Base-by-base conservation (phyloP, 1,140 invertebrate species). In the Zophobas atratus region DNA sequence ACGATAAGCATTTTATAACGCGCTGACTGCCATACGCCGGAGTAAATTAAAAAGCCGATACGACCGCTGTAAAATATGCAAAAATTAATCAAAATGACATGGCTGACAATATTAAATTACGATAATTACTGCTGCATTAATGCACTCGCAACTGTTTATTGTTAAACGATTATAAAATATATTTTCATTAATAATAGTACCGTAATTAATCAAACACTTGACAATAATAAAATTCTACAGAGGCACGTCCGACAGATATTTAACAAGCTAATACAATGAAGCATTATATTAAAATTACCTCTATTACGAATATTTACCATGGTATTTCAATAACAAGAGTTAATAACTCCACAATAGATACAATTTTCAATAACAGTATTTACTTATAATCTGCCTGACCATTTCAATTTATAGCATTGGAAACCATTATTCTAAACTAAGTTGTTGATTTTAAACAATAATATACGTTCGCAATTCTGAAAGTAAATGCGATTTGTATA, bases 21-120 rank as follows among this genome's bases (percentile, higher is more conserved):
- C 20, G 20, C 20, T 20, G 20, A 20, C 20, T 20, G 20, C 20
- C 20, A 20, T 20, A 20, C 20, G 20, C 20, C 20, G 20, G 20
- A 20, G 20, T 20, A 20, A 20, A 20, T 20, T 20, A 20, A 20
- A 20, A 20, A 20, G 20, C 20, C 20, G 20, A 20, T 20, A 20
- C 20, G 20, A 20, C 20, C 20, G 20, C 20, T 20, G 20, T 20
- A 20, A 20, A 41, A n/a, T 67, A 43, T 67, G n/a, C 20, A 33
- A 46, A 67, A 67, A 67, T 67, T 67, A 43, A 67, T 67, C 39
- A 67, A 38, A 67, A 67, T 67, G 60, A 67, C 6, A 46, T 67
- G 60, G 41, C 60, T 20, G 60, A 43, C n/a, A 36, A 41, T 39
- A 33, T 67, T 38, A 38, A 41, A 67, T 41, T 5, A 43, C n/a